Percentiles rank a stretch among this genome's conserved stretches.
Conservation (phyloP, 2,797 vertebrate species). For the Hippopotamyrus pictus region DNA sequence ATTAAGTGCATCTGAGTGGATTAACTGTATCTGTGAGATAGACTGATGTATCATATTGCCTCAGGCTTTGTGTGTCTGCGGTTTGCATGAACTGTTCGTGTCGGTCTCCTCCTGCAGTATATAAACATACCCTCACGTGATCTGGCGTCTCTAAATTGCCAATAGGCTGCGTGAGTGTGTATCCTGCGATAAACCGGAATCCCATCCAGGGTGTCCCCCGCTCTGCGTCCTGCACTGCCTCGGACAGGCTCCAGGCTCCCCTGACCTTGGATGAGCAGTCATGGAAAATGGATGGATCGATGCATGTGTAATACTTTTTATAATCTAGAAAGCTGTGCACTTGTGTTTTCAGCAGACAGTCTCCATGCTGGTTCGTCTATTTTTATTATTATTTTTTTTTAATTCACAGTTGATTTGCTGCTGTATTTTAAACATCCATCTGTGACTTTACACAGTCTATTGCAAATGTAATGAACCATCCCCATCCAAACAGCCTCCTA, state of each 20-base stretch:
- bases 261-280: neutral
- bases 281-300: neutral
- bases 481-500: neutral
- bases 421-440: neutral
- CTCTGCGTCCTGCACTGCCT: neutral
- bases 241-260: neutral
- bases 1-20: conserved; percentile 4
- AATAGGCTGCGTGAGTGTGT: neutral
- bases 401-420: neutral
- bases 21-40: neutral
- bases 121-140: neutral
- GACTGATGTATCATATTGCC: neutral
- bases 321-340: neutral
- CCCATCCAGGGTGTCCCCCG: neutral
- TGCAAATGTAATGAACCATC: neutral
- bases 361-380: neutral
- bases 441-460: conserved; percentile 2
- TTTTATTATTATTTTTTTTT: neutral
- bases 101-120: neutral
- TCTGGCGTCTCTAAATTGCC: neutral
- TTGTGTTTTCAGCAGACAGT: neutral
- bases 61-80: neutral
- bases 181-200: neutral
- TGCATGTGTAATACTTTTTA: neutral
- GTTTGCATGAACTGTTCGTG: neutral